Evolutionary conservation across 2,888 invertebrate genomes (phyloP).

Genomic region (Clivina fossor): DNA sequence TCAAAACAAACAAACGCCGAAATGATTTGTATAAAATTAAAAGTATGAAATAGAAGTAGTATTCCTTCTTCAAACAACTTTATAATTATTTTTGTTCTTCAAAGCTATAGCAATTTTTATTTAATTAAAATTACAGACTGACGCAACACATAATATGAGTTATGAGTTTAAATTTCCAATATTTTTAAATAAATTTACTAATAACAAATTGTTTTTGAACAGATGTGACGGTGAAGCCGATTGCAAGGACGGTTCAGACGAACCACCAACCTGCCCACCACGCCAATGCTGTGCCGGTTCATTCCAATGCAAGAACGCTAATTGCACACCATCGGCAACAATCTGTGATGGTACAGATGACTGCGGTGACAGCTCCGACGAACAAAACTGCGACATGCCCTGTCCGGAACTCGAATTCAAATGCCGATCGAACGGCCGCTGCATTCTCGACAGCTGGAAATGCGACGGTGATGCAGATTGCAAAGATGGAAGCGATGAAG

Average conservation of each 20-base stretch:
- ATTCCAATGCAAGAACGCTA: constrained; percentile 91
- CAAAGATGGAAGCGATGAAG: constrained; percentile 91
- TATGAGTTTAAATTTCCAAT: too few relatives aligned
- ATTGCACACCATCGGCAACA: constrained; percentile 89
- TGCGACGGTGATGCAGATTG: constrained; percentile 96
- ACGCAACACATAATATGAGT: too few relatives aligned
- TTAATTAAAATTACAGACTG: too few relatives aligned
- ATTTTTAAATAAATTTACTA: too few relatives aligned
- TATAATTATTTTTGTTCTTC: too few relatives aligned
- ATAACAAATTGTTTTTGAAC: constrained; percentile 32
- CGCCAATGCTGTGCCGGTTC: constrained; percentile 86
- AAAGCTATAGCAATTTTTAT: too few relatives aligned
- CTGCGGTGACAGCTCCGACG: constrained; percentile 89
- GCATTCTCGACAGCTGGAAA: constrained; percentile 87
- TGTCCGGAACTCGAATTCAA: constrained; percentile 91
- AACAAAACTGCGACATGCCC: constrained; percentile 79
- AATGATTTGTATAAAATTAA: too few relatives aligned
- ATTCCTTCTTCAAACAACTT: too few relatives aligned
- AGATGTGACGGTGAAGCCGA: constrained; percentile 88
- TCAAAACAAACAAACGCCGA: too few relatives aligned
- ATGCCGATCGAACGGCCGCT: constrained; percentile 83
- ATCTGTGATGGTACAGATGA: constrained; percentile 93
- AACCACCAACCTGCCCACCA: constrained; percentile 78
- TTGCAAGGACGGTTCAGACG: constrained; percentile 90
- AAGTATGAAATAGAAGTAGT: too few relatives aligned